A percentile compares a stretch with the other conserved stretches of the same genome.
phyloP scores from a whole-genome alignment of 2,113 vertebrate genomes.

The Thomomys bottae region DNA sequence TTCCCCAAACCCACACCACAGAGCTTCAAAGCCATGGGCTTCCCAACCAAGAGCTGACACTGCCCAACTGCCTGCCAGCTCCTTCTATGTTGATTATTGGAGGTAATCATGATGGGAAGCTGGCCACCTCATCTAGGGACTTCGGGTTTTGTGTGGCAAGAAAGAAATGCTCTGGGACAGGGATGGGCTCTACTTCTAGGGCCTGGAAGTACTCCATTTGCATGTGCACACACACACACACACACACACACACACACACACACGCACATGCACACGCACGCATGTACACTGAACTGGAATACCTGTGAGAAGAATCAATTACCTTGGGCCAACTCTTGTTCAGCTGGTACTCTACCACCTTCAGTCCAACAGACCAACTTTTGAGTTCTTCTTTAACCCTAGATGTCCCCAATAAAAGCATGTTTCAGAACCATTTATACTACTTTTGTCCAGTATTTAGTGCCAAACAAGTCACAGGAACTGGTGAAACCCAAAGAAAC shows the following conservation, averaged over 20 bases:
- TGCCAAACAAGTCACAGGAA: neutral
- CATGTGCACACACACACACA: neutral
- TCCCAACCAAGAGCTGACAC: neutral
- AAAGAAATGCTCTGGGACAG: neutral
- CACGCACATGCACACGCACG: too few relatives aligned
- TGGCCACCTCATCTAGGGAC: neutral
- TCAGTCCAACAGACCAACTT: neutral
- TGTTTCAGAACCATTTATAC: neutral
- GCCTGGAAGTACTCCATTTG: neutral
- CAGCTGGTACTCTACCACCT: too few relatives aligned
- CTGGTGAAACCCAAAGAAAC: neutral
- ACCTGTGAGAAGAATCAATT: neutral
- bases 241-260: too few relatives aligned
- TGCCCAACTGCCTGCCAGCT: neutral
- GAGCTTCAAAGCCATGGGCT: neutral
- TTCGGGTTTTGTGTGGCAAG: neutral
- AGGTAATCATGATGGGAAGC: neutral
- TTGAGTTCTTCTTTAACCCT: neutral
- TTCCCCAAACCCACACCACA: neutral
- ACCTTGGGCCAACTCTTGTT: neutral
- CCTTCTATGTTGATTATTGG: neutral
- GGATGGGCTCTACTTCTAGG: neutral
- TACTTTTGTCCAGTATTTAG: neutral
- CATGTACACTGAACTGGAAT: neutral
- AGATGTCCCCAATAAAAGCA: neutral